These are phyloP conservation scores for Percina caprodes DNA, from an alignment of 2,113 vertebrate species.

Conservation along the genomic window DNA sequence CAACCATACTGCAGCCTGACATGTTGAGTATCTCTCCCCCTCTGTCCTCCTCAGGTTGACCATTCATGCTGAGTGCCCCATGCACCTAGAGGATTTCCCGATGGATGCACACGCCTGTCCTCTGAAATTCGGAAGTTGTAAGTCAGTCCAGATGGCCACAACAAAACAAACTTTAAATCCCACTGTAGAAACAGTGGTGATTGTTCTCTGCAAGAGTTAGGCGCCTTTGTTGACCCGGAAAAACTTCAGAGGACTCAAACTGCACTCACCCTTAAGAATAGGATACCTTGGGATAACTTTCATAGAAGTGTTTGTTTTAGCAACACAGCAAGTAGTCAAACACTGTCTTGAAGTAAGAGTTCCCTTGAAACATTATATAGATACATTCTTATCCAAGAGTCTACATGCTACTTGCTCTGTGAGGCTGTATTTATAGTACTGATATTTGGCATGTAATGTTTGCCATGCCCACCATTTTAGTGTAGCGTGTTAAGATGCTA, in stretches of 20 bases:
- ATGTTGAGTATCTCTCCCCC: conserved; percentile 16
- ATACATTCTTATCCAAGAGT: background rate
- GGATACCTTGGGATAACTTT: background rate
- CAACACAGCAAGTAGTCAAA: conserved; percentile 4
- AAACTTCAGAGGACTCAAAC: conserved; percentile 33
- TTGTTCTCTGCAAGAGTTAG: conserved; percentile 28
- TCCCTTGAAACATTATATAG: background rate
- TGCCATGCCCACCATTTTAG: background rate
- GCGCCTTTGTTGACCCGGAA: conserved; percentile 4
- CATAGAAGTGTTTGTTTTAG: background rate
- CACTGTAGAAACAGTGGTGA: conserved; percentile 22
- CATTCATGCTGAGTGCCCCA: conserved; percentile 97
- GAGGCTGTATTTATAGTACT: background rate
- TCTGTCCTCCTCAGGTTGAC: conserved; percentile 86
- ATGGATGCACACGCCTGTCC: conserved; percentile 99
- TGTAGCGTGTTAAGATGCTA: background rate
- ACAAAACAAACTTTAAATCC: conserved; percentile 22
- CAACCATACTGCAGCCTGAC: conserved; percentile 27
- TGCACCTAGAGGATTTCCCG: conserved; percentile 99
- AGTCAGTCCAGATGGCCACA: conserved; percentile 77
- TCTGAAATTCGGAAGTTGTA: conserved; percentile 98
- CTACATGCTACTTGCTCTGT: background rate
- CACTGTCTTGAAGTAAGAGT: background rate
- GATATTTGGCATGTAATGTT: background rate
- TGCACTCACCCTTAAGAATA: background rate